Base-by-base conservation (phyloP, 2,797 vertebrate species). In the Coranthus polyacanthus region DNA sequence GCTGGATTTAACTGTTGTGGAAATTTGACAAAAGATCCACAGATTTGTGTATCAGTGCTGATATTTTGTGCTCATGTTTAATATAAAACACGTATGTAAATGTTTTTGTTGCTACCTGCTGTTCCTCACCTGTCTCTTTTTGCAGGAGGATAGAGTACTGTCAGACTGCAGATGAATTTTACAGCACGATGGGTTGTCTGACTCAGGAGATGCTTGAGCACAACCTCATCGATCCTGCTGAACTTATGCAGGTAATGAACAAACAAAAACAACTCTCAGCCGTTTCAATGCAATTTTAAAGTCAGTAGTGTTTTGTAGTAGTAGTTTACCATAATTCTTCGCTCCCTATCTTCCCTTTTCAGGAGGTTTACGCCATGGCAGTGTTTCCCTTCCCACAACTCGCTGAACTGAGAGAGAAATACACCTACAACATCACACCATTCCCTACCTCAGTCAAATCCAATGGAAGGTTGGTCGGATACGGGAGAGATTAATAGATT, bases 351-450 rank as follows among this genome's bases (percentile, higher is more conserved):
- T 2, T 37, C 45, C 36, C 3, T 6, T 49, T 12, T 9, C 85
- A 99, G 98, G 98, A 95, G 12, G 96, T 99, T 70, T 99, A 99
- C 86, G 94, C 96, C 54, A 97, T 99, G 94, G 97, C 97, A 2
- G 94, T 94, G 12, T 99, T 99, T 83, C 98, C 98, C 12, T 99
- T 99, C 73, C 98, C 98, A 49, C 98, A 99, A 58, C 84, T 99
- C 92, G 94, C 96, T 7, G 98, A 99, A 86, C 79, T 99, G 72
- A 95, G 98, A 71, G 98, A 99, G 92, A 99, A 99, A 69, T 99
- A 99, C 75, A 99, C 98, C 0, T 99, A 99, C 91, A 99, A 99
- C 88, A 99, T 99, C 74, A 99, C 97, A 39, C 98, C 98, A 1
- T 99, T 99, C 57, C 96, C 97, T 29, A 96, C 95, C 65, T 83